Evolutionary conservation across 2,113 vertebrate species (phyloP).

Genomic region (Sisor rabdophorus): DNA sequence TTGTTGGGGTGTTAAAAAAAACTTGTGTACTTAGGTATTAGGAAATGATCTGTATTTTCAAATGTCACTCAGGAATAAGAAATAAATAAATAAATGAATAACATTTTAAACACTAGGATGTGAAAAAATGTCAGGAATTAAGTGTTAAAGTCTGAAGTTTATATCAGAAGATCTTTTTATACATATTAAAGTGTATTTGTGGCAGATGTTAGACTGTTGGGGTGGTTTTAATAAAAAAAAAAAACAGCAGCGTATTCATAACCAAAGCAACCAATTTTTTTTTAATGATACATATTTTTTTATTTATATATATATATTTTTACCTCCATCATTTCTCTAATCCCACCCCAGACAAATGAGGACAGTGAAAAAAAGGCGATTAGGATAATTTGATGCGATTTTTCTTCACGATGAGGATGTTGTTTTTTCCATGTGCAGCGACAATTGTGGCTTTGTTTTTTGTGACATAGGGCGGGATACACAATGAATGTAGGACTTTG

Average conservation of each 20-base stretch:
- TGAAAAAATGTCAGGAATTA: no score
- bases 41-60: no score
- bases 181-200: no score
- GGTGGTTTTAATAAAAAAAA: neutral
- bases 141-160: no score
- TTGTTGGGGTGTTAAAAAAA: no score
- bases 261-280: neutral
- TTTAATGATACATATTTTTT: neutral
- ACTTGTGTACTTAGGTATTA: no score
- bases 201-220: neutral
- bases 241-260: neutral
- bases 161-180: no score
- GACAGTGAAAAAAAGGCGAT: constrained; percentile 72
- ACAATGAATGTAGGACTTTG: constrained; percentile 71
- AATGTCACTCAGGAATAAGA: no score
- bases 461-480: constrained; percentile 42
- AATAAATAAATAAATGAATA: no score
- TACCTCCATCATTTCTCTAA: constrained; percentile 53
- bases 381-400: constrained; percentile 74
- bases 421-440: constrained; percentile 44
- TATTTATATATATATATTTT: constrained; percentile 48
- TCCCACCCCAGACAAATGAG: constrained; percentile 62
- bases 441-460: constrained; percentile 36
- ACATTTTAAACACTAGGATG: no score
- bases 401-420: constrained; percentile 36